These are phyloP conservation scores for Neolamprologus caudopunctatus DNA, from an alignment of 2,113 vertebrate genomes.

Conservation along the genomic window DNA sequence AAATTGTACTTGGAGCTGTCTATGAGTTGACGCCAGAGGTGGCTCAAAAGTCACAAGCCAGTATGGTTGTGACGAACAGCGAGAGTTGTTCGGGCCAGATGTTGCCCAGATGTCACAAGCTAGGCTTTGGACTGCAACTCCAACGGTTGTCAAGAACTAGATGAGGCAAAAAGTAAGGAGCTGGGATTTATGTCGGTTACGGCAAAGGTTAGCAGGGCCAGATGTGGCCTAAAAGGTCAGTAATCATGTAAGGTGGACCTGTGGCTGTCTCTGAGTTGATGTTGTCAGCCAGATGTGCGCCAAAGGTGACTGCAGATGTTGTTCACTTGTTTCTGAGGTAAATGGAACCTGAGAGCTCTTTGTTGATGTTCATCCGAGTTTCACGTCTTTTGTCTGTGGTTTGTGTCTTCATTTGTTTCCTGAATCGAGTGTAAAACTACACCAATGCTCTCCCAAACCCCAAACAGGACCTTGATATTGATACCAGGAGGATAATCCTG, in stretches of 20 bases:
- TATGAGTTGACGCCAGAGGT: background rate
- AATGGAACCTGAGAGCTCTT: background rate
- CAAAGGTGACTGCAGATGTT: background rate
- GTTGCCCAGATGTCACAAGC: background rate
- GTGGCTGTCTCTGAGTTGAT: background rate
- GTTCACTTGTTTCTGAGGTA: background rate
- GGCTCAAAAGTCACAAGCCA: background rate
- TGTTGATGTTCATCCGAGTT: background rate
- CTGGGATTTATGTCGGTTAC: background rate
- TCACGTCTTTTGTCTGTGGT: background rate
- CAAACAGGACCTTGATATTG: background rate
- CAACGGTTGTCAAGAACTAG: background rate
- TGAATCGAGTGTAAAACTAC: background rate
- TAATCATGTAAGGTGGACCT: background rate
- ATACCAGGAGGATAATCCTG: background rate
- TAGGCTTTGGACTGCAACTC: background rate
- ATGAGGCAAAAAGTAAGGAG: background rate
- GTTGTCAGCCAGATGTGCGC: background rate
- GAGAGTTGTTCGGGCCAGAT: background rate
- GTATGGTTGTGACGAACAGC: background rate
- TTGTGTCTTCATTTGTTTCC: background rate
- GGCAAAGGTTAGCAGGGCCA: background rate
- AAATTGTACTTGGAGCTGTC: background rate
- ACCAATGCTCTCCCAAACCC: background rate
- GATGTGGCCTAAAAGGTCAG: background rate